Conservation (phyloP, 1,140 invertebrate genomes). For the Sinella curviseta region DNA sequence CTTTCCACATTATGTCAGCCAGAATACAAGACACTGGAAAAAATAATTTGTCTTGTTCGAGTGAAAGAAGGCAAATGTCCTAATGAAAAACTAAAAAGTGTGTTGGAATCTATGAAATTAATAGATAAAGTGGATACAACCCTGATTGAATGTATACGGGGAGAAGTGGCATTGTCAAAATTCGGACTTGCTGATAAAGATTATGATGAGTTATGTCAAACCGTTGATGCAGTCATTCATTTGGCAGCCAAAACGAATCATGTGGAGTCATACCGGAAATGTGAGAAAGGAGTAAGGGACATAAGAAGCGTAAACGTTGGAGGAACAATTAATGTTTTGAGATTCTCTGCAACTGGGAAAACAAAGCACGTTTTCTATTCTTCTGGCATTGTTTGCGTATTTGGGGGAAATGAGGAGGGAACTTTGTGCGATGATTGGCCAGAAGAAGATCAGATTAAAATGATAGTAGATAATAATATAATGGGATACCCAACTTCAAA, state of each 20-base stretch:
- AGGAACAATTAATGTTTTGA: slow-evolving; percentile 12
- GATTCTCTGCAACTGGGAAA: not conserved
- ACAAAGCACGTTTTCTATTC: slow-evolving; percentile 24
- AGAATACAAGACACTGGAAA: not conserved
- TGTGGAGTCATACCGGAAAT: not conserved
- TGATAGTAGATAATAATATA: not conserved
- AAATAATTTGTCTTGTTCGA: slow-evolving; percentile 2
- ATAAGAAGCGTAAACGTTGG: not conserved
- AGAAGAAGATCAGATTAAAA: not conserved
- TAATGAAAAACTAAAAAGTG: not conserved
- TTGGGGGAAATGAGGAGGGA: not conserved
- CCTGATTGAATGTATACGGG: not conserved
- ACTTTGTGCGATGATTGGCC: not conserved
- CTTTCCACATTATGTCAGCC: not conserved
- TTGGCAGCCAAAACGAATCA: not conserved
- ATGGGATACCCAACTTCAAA: slow-evolving; percentile 26
- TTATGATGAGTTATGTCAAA: not conserved
- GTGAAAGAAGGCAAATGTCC: not conserved
- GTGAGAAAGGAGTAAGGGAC: not conserved
- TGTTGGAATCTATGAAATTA: not conserved
- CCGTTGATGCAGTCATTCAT: not conserved
- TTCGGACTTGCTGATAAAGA: not conserved
- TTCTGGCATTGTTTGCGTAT: slow-evolving; percentile 8
- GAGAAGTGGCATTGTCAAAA: not conserved
- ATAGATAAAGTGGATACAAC: not conserved